These are phyloP conservation scores for Acleris sparsana DNA, from an alignment of 2,888 invertebrate genomes.

Conservation along the genomic window DNA sequence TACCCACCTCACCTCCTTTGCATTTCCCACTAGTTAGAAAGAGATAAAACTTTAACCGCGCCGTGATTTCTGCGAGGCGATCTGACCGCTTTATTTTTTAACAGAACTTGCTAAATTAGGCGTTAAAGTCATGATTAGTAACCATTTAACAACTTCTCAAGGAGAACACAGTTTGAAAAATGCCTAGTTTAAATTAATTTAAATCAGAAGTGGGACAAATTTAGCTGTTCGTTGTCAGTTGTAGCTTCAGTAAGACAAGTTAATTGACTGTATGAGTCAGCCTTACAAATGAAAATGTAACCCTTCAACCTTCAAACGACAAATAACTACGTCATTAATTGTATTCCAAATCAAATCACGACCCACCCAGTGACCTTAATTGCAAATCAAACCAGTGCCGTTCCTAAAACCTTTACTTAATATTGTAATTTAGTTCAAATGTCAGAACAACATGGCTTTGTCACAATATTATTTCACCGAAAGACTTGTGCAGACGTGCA, in stretches of 20 bases:
- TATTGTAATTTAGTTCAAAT: neutral
- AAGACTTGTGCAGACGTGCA: too few relatives aligned
- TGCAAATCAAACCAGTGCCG: conserved; percentile 2
- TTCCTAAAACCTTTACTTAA: conserved; percentile 11
- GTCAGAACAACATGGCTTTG: conserved; percentile 1
- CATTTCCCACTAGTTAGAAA: conserved; percentile 2
- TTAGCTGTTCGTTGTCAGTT: neutral
- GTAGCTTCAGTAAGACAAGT: neutral
- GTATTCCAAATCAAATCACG: conserved; percentile 16
- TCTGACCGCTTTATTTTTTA: too few relatives aligned
- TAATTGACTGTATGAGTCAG: conserved; percentile 16
- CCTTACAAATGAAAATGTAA: neutral
- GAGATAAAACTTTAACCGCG: neutral
- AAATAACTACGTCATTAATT: conserved; percentile 10
- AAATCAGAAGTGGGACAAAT: neutral
- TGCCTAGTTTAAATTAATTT: neutral
- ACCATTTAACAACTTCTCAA: too few relatives aligned
- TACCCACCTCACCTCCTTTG: neutral
- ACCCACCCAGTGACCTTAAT: conserved; percentile 30
- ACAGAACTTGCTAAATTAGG: too few relatives aligned
- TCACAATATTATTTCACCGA: too few relatives aligned
- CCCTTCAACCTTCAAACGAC: conserved; percentile 5
- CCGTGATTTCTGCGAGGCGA: neutral
- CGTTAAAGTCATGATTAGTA: too few relatives aligned
- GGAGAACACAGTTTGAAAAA: too few relatives aligned